Evolutionary conservation across 2,888 invertebrate genomes (phyloP), one percentile per base, ranked within the genome.

Genomic region (Chouioia cunea): DNA sequence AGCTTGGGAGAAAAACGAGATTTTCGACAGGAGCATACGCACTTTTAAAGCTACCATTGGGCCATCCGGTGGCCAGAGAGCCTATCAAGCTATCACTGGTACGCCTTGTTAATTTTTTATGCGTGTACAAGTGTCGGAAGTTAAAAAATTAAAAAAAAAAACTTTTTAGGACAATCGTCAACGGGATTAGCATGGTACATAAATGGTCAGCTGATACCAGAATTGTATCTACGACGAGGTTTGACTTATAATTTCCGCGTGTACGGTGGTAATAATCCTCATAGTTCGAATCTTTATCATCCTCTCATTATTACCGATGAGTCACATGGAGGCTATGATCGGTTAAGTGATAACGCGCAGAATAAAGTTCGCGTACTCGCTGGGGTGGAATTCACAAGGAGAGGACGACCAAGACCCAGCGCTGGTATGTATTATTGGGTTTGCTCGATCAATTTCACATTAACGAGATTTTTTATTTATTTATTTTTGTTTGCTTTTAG

Each of bases 161-260:
- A 27, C 2, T 52, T 56, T 22, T 59, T 53, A 90, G 90, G 90
- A 2, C 91, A 91, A 83, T 90, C 90, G 36, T 90, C 91, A 47
- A 92, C 90, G 77, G 93, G 91, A 0, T 87, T 94, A 53, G 92
- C 95, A 14, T 97, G 96, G 96, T 97, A 97, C 86, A 93, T 97
- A 73, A 97, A 97, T 86, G 97, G 97, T 0, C 91, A 91, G 80
- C 87, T 97, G 78, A 91, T 93, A 60, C 97, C 97, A 0, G 96
- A 97, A 85, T 87, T 97, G 73, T 96, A 93, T 89, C 87, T 97
- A 77, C 89, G 95, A 72, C 87, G 97, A 65, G 97, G 96, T 0
- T 88, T 95, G 67, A 92, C 91, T 0, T 97, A 97, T 87, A 92
- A 89, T 15, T 95, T 97, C 82, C 90, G 90, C 81, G 92, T 93